Conservation (phyloP, 2,113 vertebrate species). For the Alligator sinensis region DNA sequence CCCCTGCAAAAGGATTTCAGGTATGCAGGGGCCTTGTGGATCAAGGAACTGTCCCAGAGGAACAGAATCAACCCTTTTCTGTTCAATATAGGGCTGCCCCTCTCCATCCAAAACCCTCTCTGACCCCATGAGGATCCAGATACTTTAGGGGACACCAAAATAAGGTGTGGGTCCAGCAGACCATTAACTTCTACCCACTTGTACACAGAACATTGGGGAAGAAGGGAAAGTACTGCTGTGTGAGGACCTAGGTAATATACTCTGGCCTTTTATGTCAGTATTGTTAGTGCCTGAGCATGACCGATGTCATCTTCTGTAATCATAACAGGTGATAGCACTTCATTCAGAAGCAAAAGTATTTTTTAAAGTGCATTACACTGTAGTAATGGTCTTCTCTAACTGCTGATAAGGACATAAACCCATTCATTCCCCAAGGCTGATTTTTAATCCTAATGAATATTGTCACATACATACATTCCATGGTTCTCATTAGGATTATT, state of each 20-base stretch:
- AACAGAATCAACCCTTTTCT: not conserved
- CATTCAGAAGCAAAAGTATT: not conserved
- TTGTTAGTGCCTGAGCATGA: fast-evolving
- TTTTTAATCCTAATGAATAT: constrained; percentile 69
- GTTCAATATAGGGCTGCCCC: not conserved
- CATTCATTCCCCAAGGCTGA: constrained; percentile 38
- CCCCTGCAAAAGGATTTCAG: not conserved
- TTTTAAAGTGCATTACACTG: not conserved
- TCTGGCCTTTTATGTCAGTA: not conserved
- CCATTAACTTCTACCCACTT: no score
- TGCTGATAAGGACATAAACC: constrained; percentile 50
- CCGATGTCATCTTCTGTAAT: not conserved
- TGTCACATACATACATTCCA: constrained; percentile 52
- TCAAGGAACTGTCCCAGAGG: not conserved
- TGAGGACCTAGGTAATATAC: not conserved
- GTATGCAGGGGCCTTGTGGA: not conserved
- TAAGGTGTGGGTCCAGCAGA: not conserved
- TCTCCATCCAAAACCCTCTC: not conserved
- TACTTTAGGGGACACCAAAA: not conserved
- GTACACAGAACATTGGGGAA: not conserved
- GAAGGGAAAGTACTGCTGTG: not conserved
- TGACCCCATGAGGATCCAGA: not conserved
- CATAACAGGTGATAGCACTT: not conserved
- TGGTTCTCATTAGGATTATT: constrained; percentile 54
- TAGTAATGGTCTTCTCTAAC: constrained; percentile 28